phyloP scores from a whole-genome alignment of 2,888 invertebrate genomes.

The Lymantria dispar region DNA sequence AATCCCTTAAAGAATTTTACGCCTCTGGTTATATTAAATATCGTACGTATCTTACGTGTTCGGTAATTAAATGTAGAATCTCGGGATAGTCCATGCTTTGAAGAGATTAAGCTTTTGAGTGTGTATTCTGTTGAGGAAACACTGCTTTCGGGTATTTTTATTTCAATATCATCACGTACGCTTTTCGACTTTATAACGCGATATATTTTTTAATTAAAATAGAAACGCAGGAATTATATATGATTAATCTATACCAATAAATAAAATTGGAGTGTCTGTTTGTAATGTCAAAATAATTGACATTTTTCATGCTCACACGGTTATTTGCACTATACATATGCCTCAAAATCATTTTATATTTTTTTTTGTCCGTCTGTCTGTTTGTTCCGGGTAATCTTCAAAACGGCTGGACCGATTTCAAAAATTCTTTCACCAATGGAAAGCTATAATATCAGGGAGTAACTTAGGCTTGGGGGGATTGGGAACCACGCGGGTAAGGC shows the following conservation, averaged over 20 bases:
- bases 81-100: conserved; percentile 17
- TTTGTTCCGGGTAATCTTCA: too few relatives aligned
- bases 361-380: too few relatives aligned
- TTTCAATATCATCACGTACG: conserved; percentile 9
- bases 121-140: conserved; percentile 19
- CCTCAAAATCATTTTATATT: too few relatives aligned
- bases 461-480: too few relatives aligned
- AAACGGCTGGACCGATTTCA: too few relatives aligned
- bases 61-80: conserved; percentile 33
- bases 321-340: too few relatives aligned
- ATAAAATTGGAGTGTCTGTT: too few relatives aligned
- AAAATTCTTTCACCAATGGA: too few relatives aligned
- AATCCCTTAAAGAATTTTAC: conserved; percentile 14
- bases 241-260: neutral
- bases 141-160: conserved; percentile 11
- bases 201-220: neutral
- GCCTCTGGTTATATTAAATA: conserved; percentile 19
- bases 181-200: conserved; percentile 19
- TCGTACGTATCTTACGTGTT: conserved; percentile 26
- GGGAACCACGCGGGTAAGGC: too few relatives aligned
- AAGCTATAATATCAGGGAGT: too few relatives aligned
- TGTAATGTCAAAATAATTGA: too few relatives aligned
- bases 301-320: too few relatives aligned
- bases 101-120: conserved; percentile 29
- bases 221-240: neutral